Evolutionary conservation across 2,888 invertebrate genomes (phyloP), one percentile per base, ranked within the genome.

Genomic region (Caenorhabditis panamensis): DNA sequence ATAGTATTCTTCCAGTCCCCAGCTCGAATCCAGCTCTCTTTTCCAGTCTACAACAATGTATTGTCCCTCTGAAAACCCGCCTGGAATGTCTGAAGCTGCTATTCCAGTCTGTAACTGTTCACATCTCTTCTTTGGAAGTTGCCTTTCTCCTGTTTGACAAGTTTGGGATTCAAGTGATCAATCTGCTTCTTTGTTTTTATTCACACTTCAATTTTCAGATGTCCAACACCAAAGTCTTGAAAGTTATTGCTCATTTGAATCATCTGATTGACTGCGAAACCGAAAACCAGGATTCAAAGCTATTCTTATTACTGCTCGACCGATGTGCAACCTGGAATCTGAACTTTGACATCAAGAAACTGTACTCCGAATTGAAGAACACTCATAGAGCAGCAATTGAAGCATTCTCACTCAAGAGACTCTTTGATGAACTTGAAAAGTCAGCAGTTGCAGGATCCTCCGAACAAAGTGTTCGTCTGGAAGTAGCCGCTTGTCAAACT

Each of bases 401-500:
- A n/a, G 71, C 51, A 16, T 72, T 59, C 26, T 28, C 54, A 18
- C 51, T 78, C 59, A 66, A 59, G 20, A 31, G 66, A 18, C 28
- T 76, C 0, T 76, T 59, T 36, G 61, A 72, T 4, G 20, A 44
- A 1, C 63, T 78, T 20, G 20, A 64, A 11, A 31, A 22, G 1
- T 54, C 28, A 2, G 75, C 77, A 9, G 51, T 68, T n/a, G 22
- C 9, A 4, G 0, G 26, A 5, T 78, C 78, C 13, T 63, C 75
- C 11, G 26, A 37, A 22, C 51, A 79, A 18, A 69, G 69, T 49
- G 68, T 81, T 11, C 3, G 59, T 11, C 18, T 83, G 51, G 83
- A 83, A 76, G 49, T 72, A 13, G 36, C 18, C 9, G 11, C 81
- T 5, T 68, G 53, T 16, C 61, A 61, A 16, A 18, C 54, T 26